Evolutionary conservation across 2,888 invertebrate species (phyloP), one percentile per base, ranked within the genome.

Genomic region (Augochlorella aurata): DNA sequence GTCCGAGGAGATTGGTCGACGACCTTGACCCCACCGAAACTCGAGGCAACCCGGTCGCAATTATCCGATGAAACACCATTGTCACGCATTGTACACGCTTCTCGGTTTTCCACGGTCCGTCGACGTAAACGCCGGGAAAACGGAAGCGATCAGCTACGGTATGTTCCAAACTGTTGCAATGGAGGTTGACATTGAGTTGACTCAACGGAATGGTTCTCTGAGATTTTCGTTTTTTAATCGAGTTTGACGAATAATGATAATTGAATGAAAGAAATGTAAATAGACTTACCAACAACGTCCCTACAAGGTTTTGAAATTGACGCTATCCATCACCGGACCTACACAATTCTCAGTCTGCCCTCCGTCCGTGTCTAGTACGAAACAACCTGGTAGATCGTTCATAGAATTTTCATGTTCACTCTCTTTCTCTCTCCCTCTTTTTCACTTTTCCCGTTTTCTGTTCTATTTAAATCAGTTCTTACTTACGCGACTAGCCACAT

Each of bases 301-400:
- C 88, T 90, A 90, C 89, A 91, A 91, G 90, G 88, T 91, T 91
- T 91, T 89, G 87, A 91, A 91, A 90, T 88, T 89, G 89, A 88
- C 88, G 86, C 79, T 89, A 89, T 90, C 85, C 91, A 83, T 86
- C 88, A 90, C 78, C 83, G 84, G 86, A 87, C 85, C 87, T 90
- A 90, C 81, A 85, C 83, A 85, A 87, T 75, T 87, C 77, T 86
- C 84, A 81, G 74, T 85, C 88, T 85, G 85, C 87, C 81, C 83
- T 88, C 86, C 77, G 84, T 85, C 86, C 73, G 81, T 86, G 79
- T 88, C 88, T 88, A 88, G 79, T 85, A 77, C 79, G 83, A 85
- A 85, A 85, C 58, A 86, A 74, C 79, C 77, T 83, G 61, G 79
- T 83, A 82, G 73, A 65, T 61, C 2, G 69, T 69, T 69, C 12